Conservation (phyloP, 2,888 invertebrate species). For the Drosophila niveifrons region DNA sequence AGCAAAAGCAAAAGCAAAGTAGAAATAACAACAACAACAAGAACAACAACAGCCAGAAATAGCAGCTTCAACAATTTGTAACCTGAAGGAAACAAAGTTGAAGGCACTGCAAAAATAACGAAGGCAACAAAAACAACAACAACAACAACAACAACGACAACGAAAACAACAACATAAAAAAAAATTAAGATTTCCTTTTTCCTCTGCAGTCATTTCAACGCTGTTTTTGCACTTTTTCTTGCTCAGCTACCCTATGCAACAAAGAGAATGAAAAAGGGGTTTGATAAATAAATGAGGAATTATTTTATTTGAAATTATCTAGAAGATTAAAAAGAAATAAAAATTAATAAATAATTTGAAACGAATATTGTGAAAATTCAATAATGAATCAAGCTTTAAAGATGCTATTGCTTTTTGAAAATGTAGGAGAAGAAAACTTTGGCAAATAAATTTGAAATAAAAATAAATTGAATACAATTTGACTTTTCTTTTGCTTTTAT, state of each 20-base stretch:
- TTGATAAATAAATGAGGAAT: neutral
- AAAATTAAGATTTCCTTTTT: conserved; percentile 75
- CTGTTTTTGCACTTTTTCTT: conserved; percentile 23
- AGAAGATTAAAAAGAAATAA: no score
- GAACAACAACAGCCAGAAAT: conserved; percentile 9
- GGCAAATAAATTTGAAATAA: no score
- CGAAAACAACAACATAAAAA: neutral
- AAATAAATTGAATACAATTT: no score
- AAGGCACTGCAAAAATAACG: conserved; percentile 58
- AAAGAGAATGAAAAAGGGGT: neutral
- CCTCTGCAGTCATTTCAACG: conserved; percentile 54
- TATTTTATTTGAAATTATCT: no score
- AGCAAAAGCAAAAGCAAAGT: conserved; percentile 48
- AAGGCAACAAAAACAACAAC: conserved; percentile 55
- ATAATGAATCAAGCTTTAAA: no score
- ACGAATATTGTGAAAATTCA: no score
- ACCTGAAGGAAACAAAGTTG: conserved; percentile 73
- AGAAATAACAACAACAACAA: conserved; percentile 28
- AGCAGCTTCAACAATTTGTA: conserved; percentile 71
- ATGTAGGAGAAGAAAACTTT: no score
- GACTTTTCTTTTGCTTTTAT: no score
- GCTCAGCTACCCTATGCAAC: neutral
- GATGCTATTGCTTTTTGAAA: no score
- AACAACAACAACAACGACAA: conserved; percentile 52
- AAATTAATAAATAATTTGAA: no score